Evolutionary conservation across 2,888 invertebrate species (phyloP), one percentile per base, ranked within the genome.

Genomic region (Dexiosoma caninum): DNA sequence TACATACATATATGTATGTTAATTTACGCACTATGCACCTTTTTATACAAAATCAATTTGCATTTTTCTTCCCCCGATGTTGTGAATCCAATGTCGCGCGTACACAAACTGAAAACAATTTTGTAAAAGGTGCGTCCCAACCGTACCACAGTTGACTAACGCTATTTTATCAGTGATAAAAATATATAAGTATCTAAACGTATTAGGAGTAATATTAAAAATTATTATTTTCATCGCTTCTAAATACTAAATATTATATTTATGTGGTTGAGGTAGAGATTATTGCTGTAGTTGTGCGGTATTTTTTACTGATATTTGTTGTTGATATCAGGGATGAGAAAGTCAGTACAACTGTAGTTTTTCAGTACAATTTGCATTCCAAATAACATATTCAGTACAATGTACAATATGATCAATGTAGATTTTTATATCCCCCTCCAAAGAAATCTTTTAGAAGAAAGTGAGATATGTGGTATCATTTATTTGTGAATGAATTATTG

Each of bases 81-180:
- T 59, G 49, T 59, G 75, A 42, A 16, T 59, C 49, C 32, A 67
- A 57, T 59, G 75, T 23, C 16, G 49, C 16, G 49, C 51, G 21
- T 49, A 51, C 32, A 10, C 23, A 16, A 42, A 75, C 75, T 75
- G 30, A 67, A 59, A 16, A n/a, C 12, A 19, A 14, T 57, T 49
- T 49, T 75, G 32, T 23, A 12, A 57, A 57, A 57, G 57, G 57
- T 66, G 40, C n/a, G n/a, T n/a, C n/a, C 21, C 27, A 30, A 9
- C 40, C 42, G 27, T 6, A 27, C 27, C 23, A 44, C 37, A 64
- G 53, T 55, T 53, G 55, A 74, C 53, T 55, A 42, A 53, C 19
- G 14, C 5, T 42, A 35, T 53, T 42, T 62, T 60, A 51, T 60
- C 70, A 60, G 4, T 23, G 71, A 71, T 53, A 71, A 71, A 14